Conservation (phyloP, 2,888 invertebrate genomes). For the Himalopsyche anomala region DNA sequence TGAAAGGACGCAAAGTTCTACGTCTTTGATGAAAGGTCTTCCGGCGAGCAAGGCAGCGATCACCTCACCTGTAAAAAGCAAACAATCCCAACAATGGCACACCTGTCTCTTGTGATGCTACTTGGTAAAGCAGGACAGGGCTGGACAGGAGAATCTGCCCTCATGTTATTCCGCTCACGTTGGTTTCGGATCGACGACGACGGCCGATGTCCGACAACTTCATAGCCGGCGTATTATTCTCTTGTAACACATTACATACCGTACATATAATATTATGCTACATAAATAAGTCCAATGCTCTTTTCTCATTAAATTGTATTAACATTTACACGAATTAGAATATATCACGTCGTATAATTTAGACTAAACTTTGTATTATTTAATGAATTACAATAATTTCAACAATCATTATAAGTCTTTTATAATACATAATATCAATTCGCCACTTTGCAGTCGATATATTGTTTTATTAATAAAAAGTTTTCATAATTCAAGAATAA, state of each 20-base stretch:
- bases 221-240: neutral
- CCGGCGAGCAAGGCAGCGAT: neutral
- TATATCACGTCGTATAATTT: too few species aligned
- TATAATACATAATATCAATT: too few species aligned
- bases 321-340: too few species aligned
- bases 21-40: neutral
- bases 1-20: neutral
- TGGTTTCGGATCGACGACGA: slow-evolving; percentile 15
- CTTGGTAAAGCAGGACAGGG: slow-evolving; percentile 31
- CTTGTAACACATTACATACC: slow-evolving; percentile 10
- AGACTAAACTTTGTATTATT: too few species aligned
- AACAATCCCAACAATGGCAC: slow-evolving; percentile 21
- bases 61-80: slow-evolving; percentile 30
- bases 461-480: too few species aligned
- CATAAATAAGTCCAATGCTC: too few species aligned
- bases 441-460: too few species aligned
- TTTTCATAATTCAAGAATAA: too few species aligned
- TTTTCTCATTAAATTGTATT: too few species aligned
- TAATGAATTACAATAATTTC: too few species aligned
- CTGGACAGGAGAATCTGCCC: neutral
- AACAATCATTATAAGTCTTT: too few species aligned
- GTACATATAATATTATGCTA: neutral
- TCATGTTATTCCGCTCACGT: slow-evolving; percentile 22
- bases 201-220: neutral
- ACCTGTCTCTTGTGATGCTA: slow-evolving; percentile 7